phyloP scores from a whole-genome alignment of 1,140 invertebrate species.

The Pararge aegeria region DNA sequence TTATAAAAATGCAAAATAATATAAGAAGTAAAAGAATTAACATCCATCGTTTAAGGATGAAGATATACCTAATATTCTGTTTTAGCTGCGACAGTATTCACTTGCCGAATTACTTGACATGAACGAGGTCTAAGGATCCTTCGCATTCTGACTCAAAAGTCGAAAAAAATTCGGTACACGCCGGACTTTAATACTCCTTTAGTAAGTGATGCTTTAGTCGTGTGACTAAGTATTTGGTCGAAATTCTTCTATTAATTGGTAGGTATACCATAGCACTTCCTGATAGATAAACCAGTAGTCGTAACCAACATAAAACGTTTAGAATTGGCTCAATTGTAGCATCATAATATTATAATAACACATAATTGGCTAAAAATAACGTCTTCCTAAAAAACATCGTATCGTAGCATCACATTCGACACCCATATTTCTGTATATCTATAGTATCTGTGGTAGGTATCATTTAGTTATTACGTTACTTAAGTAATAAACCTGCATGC shows the following conservation, averaged over 20 bases:
- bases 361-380: slow-evolving; percentile 56
- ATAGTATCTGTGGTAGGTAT: neutral
- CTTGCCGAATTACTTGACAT: slow-evolving; percentile 71
- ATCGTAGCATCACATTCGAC: slow-evolving; percentile 13
- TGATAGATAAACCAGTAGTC: slow-evolving; percentile 33
- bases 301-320: slow-evolving; percentile 47
- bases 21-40: neutral
- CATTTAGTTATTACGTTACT: too few relatives aligned
- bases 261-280: slow-evolving; percentile 31
- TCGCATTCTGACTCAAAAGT: slow-evolving; percentile 32
- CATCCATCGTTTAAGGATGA: slow-evolving; percentile 10
- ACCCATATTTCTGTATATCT: slow-evolving; percentile 15
- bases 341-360: slow-evolving; percentile 44
- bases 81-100: slow-evolving; percentile 74
- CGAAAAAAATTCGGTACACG: slow-evolving; percentile 40
- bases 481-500: too few relatives aligned
- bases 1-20: neutral
- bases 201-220: slow-evolving; percentile 59
- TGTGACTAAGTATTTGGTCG: slow-evolving; percentile 47
- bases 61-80: slow-evolving; percentile 55
- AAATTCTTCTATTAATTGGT: slow-evolving; percentile 63
- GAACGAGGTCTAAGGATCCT: slow-evolving; percentile 64
- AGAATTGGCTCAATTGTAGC: slow-evolving; percentile 39
- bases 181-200: slow-evolving; percentile 54
- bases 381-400: too few relatives aligned